Conservation (phyloP, 2,797 vertebrate species). For the Rhinogobio ventralis region DNA sequence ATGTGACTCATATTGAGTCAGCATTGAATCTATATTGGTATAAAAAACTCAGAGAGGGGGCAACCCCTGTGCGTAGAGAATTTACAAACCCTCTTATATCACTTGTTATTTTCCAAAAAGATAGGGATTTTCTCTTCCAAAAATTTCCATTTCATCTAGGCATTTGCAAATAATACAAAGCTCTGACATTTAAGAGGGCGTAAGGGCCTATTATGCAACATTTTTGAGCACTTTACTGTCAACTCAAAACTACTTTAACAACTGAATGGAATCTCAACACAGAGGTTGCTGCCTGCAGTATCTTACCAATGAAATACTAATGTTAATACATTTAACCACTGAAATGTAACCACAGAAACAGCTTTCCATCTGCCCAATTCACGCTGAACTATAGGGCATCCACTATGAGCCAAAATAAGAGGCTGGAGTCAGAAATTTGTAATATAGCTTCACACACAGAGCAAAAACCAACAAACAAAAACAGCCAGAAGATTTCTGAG, state of each 20-base stretch:
- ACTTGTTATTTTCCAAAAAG: conserved; percentile 10
- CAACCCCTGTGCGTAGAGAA: conserved; percentile 16
- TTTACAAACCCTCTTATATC: conserved; percentile 18
- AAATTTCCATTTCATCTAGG: conserved; percentile 26
- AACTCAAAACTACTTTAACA: conserved; percentile 22
- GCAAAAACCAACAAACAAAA: background rate
- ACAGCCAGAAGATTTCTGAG: background rate
- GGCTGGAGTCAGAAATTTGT: background rate
- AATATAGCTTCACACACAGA: background rate
- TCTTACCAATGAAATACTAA: background rate
- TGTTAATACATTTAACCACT: background rate
- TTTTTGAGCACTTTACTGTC: conserved; percentile 12
- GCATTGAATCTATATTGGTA: conserved; percentile 22
- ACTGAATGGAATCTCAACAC: background rate
- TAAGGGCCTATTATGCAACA: conserved; percentile 32
- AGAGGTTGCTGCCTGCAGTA: background rate
- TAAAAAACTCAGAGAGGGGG: background rate
- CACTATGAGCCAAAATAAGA: conserved; percentile 1
- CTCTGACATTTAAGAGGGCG: conserved; percentile 28
- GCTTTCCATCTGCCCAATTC: background rate
- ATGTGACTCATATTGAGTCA: conserved; percentile 30
- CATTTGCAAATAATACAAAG: conserved; percentile 24
- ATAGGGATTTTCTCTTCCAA: conserved; percentile 22
- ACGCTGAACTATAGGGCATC: background rate
- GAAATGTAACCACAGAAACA: conserved; percentile 18